Evolutionary conservation across 2,113 vertebrate species (phyloP).

Genomic region (Cyprinodon variegatus): DNA sequence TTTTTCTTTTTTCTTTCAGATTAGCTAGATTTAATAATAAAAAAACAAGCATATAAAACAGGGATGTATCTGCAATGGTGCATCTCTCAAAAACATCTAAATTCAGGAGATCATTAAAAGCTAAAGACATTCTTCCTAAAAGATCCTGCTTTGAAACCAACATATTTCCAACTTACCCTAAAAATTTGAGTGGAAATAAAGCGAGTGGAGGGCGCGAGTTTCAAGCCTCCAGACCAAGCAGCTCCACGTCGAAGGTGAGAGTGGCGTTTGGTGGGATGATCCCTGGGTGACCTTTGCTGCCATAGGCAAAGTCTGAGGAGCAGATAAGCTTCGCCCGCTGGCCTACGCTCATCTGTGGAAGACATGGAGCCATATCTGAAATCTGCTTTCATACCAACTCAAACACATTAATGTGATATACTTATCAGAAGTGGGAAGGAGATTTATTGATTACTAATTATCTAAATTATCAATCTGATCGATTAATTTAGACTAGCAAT

Average conservation of each 20-base stretch:
- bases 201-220: conserved; percentile 53
- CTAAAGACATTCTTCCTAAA: background rate
- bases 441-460: too few relatives aligned
- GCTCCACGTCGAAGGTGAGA: conserved; percentile 93
- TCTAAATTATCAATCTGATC: too few relatives aligned
- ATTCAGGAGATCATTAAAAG: background rate
- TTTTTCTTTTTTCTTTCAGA: too few relatives aligned
- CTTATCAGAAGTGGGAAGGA: too few relatives aligned
- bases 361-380: background rate
- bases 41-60: too few relatives aligned
- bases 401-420: background rate
- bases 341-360: conserved; percentile 91
- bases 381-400: background rate
- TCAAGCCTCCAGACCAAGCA: conserved; percentile 89
- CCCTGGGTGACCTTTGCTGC: conserved; percentile 88
- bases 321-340: conserved; percentile 91
- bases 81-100: background rate
- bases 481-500: too few relatives aligned
- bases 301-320: conserved; percentile 91
- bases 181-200: conserved; percentile 68
- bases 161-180: conserved; percentile 59
- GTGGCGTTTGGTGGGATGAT: conserved; percentile 92
- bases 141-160: background rate
- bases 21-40: too few relatives aligned
- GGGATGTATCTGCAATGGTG: too few relatives aligned